Conservation (phyloP, 1,140 invertebrate genomes). For the Manduca sexta region DNA sequence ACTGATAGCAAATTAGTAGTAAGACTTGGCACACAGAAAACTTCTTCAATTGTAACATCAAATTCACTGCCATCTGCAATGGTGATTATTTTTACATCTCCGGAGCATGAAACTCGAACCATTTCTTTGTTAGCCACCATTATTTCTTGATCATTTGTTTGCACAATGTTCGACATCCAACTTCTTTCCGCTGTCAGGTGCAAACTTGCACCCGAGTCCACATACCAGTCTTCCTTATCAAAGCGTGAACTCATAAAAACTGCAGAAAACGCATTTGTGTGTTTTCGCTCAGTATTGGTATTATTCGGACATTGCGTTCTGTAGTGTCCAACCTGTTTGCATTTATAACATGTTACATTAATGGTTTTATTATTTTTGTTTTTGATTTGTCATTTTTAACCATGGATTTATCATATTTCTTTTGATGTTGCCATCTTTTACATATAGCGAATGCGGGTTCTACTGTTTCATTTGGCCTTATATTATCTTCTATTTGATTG, state of each 20-base stretch:
- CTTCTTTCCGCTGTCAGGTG: background rate
- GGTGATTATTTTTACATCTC: background rate
- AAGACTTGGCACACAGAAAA: constrained; percentile 1
- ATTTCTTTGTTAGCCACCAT: background rate
- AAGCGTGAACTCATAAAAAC: background rate
- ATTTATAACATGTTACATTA: background rate
- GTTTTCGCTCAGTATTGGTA: background rate
- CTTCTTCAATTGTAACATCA: background rate
- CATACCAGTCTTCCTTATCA: background rate
- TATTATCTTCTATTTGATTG: background rate
- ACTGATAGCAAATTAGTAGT: constrained; percentile 2
- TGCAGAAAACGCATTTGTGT: background rate
- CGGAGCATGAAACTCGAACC: background rate
- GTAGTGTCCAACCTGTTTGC: constrained; percentile 1
- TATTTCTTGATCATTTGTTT: background rate
- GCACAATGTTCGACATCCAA: background rate
- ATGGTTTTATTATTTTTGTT: background rate
- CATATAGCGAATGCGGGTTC: background rate
- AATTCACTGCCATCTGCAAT: background rate
- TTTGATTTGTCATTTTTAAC: background rate
- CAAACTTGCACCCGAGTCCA: background rate
- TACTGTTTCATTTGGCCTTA: background rate
- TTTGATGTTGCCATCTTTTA: background rate
- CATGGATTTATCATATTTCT: background rate
- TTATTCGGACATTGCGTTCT: background rate